Conservation (phyloP, 53 echinoderm and acorn worm genomes). For the Stichopus horrens region DNA sequence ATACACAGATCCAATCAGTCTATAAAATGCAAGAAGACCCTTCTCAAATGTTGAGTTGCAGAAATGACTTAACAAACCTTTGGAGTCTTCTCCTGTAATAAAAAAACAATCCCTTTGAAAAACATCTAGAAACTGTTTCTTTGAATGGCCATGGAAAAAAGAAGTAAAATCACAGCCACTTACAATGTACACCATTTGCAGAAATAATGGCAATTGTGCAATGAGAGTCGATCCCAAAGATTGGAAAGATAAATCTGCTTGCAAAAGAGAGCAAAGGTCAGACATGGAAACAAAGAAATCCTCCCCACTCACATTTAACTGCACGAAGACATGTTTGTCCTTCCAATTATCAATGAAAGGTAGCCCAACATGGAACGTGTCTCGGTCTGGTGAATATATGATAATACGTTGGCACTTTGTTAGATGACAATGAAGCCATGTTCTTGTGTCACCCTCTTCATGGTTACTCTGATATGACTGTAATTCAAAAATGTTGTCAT, state of each 20-base stretch:
- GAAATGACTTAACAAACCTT: too few relatives aligned
- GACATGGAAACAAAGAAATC: conserved; percentile 16
- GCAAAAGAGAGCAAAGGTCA: neutral
- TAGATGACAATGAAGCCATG: neutral
- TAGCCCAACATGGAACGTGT: conserved; percentile 42
- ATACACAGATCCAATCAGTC: conserved; percentile 12
- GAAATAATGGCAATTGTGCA: neutral
- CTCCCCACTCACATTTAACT: conserved; percentile 22
- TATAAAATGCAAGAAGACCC: neutral
- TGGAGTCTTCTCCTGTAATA: too few relatives aligned
- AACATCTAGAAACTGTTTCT: conserved; percentile 32
- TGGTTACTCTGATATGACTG: neutral
- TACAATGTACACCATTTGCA: conserved; percentile 28
- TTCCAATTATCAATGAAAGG: neutral
- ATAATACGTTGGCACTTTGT: conserved; percentile 5
- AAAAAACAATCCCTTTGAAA: conserved; percentile 16
- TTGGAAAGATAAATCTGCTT: conserved; percentile 12
- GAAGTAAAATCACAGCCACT: conserved; percentile 38
- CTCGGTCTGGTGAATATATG: conserved; percentile 47
- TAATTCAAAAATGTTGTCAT: neutral
- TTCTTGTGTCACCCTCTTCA: conserved; percentile 34
- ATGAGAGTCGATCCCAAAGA: neutral
- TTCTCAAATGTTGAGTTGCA: too few relatives aligned
- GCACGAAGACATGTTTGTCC: conserved; percentile 24
- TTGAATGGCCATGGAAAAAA: conserved; percentile 34